Evolutionary conservation across 1,140 invertebrate genomes (phyloP).

Genomic region (Oedothorax gibbosus): DNA sequence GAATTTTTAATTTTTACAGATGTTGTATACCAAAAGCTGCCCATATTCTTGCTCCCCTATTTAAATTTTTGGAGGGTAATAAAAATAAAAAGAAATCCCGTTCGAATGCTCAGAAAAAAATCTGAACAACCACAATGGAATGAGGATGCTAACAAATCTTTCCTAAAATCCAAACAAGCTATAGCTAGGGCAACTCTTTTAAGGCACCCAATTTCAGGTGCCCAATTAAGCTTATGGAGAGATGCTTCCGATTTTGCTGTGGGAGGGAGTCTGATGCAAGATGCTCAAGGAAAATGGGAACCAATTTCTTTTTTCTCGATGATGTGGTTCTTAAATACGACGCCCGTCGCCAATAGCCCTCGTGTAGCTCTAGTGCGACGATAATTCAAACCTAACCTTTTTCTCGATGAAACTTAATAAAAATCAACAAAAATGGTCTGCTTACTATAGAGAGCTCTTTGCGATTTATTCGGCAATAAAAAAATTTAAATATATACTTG

Average conservation of each 20-base stretch:
- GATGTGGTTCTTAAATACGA: no score
- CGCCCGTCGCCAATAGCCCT: no score
- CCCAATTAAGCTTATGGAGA: conserved; percentile 20
- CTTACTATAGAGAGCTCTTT: conserved; percentile 64
- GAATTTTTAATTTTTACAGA: conserved; percentile 68
- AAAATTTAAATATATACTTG: conserved; percentile 2
- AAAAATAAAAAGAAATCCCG: conserved; percentile 3
- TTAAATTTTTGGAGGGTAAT: background rate
- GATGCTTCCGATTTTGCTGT: conserved; percentile 8
- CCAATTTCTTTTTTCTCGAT: conserved; percentile 2
- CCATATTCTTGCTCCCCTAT: background rate
- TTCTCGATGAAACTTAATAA: conserved; percentile 14
- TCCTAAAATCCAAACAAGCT: conserved; percentile 1
- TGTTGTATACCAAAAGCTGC: conserved; percentile 40
- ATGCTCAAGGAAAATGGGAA: conserved; percentile 6
- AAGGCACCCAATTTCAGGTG: conserved; percentile 5
- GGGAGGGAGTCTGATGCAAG: conserved; percentile 25
- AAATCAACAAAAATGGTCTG: conserved; percentile 56
- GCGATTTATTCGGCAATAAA: conserved; percentile 63
- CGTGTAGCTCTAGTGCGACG: no score
- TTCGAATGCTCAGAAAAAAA: background rate
- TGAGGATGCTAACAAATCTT: background rate
- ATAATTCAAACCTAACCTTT: no score
- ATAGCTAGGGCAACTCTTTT: conserved; percentile 18
- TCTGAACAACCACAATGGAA: background rate